A percentile compares a stretch with the other conserved stretches of the same genome.
Evolutionary conservation across 2,797 vertebrate species (phyloP).

Genomic region (Darevskia mixta): DNA sequence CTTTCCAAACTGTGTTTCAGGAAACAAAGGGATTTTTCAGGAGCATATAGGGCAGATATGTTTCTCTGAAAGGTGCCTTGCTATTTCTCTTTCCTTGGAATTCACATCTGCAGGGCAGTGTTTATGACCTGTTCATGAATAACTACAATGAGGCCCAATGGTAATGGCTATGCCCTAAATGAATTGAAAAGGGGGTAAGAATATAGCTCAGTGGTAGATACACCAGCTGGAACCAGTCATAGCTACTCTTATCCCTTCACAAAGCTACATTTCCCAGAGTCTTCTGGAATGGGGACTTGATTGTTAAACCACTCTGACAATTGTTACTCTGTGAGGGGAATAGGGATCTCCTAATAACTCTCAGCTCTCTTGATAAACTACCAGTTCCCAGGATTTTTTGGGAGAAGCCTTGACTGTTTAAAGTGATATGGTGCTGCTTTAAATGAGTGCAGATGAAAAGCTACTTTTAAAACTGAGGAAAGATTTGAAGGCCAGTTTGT

Average conservation of each 20-base stretch:
- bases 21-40: not conserved
- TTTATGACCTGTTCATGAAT: not conserved
- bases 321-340: no score
- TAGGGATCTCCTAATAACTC: no score
- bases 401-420: no score
- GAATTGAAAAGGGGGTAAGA: not conserved
- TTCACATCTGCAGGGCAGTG: not conserved
- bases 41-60: not conserved
- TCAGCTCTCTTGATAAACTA: no score
- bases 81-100: not conserved
- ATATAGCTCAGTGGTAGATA: not conserved
- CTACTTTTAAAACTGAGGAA: not conserved
- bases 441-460: not conserved
- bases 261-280: no score
- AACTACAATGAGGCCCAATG: fast-evolving
- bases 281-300: no score
- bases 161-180: not conserved
- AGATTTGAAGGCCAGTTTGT: not conserved
- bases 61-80: not conserved
- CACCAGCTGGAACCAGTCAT: no score
- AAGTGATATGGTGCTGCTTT: no score
- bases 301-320: no score
- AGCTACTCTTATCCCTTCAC: no score
- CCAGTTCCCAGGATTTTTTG: no score
- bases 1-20: not conserved